Evolutionary conservation across 2,113 vertebrate genomes (phyloP), one percentile per base, ranked within the genome.

Genomic region (Oostethus manadensis): DNA sequence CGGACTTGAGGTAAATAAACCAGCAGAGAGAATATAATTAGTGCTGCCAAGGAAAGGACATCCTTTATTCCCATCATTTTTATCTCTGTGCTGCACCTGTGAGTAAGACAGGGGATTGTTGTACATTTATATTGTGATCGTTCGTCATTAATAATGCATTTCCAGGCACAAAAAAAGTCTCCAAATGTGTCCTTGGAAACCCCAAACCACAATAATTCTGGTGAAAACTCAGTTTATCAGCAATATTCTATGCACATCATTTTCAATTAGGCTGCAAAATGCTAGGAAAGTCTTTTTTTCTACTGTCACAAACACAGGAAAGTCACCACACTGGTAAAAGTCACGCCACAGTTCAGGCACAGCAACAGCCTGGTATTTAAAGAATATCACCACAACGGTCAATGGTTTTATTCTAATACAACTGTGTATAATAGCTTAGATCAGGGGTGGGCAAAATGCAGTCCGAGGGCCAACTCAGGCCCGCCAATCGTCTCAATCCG

Each of bases 11-110:
- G 75, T 78, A 71, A 83, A 76, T 74, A 69, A 78, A 83, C 48
- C 51, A 40, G 58, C 61, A 64, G 51, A 61, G 61, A 65, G 56
- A 56, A 56, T 33, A 21, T 10, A 53, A 38, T 55, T 44, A 68
- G 44, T 14, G 29, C 51, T 46, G 54, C 73, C 66, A 67, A 60
- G 60, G 22, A 65, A 64, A 74, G 73, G 63, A 70, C 58, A 68
- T 64, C 68, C 71, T 72, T 79, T 74, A 71, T 71, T 74, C 61
- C 26, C 59, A 73, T 67, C 75, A 66, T 69, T 68, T 75, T 80
- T 84, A 79, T 80, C 81, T 74, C 64, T 17, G 58, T 43, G 69
- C 68, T 59, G 77, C 79, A 78, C 77, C 81, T 83, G 80, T 35
- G 64, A 73, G 60, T 3, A 21, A 66, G 58, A 68, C 51, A 55